Percentiles rank a stretch among this genome's conserved stretches.
These are phyloP conservation scores for Dryobota labecula DNA, from an alignment of 2,888 invertebrate species.

Conservation along the genomic window DNA sequence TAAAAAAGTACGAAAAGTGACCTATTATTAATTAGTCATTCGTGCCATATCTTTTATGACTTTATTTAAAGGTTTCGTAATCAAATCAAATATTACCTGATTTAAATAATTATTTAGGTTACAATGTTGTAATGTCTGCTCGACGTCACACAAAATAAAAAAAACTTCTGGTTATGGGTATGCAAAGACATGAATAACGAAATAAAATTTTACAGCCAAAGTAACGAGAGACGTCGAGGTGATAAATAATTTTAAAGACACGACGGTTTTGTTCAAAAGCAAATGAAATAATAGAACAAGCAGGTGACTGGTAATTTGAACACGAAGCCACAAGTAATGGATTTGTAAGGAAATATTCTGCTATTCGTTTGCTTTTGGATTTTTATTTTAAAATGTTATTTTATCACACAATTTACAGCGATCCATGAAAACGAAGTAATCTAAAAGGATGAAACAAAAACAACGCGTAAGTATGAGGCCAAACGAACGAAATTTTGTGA, in stretches of 20 bases:
- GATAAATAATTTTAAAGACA: slow-evolving; percentile 28
- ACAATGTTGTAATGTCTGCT: too few species aligned
- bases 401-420: slow-evolving; percentile 5
- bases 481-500: too few species aligned
- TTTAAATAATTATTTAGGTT: not conserved
- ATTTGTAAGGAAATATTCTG: slow-evolving; percentile 11
- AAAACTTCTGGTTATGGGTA: too few species aligned
- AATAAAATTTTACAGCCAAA: slow-evolving; percentile 41
- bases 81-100: not conserved
- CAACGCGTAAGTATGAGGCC: too few species aligned
- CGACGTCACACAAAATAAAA: not conserved
- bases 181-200: slow-evolving; percentile 18
- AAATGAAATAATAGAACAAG: slow-evolving; percentile 20
- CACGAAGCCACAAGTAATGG: slow-evolving; percentile 7
- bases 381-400: too few species aligned
- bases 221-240: slow-evolving; percentile 30
- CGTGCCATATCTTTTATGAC: not conserved
- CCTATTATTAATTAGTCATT: not conserved
- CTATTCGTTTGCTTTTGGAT: too few species aligned
- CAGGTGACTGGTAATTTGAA: slow-evolving; percentile 24
- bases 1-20: not conserved
- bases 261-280: not conserved
- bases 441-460: slow-evolving; percentile 1
- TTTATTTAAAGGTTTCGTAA: not conserved
- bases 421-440: slow-evolving; percentile 9